These are phyloP conservation scores for Ips typographus DNA, from an alignment of 1,140 invertebrate genomes.

Conservation along the genomic window DNA sequence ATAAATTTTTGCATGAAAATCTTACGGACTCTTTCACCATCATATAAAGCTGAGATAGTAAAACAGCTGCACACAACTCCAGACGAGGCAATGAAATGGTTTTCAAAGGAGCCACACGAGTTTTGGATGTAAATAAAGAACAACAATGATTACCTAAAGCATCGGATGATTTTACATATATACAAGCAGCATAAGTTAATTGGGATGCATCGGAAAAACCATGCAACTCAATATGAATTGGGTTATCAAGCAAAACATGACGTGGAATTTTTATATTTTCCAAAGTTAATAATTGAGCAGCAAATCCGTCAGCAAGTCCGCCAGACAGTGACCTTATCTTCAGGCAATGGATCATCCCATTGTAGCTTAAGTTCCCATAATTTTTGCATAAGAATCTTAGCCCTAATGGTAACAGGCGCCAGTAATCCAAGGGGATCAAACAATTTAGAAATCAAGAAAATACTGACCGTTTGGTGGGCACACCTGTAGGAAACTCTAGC, in stretches of 20 bases:
- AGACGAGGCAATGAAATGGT: slow-evolving; percentile 18
- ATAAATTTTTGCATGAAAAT: neutral
- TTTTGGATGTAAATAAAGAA: slow-evolving; percentile 34
- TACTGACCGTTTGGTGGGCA: slow-evolving; percentile 43
- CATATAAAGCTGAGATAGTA: slow-evolving; percentile 9
- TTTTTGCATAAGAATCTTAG: slow-evolving; percentile 47
- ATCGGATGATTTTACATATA: slow-evolving; percentile 31
- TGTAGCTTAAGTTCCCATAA: slow-evolving; percentile 42
- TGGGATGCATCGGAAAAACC: slow-evolving; percentile 48
- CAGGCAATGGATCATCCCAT: slow-evolving; percentile 41
- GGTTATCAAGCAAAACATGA: slow-evolving; percentile 30
- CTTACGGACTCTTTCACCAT: neutral
- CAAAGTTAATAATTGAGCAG: slow-evolving; percentile 3
- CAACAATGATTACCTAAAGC: neutral
- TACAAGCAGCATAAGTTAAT: slow-evolving; percentile 43
- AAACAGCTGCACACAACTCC: slow-evolving; percentile 18
- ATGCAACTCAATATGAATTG: slow-evolving; percentile 40
- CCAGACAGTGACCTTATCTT: slow-evolving; percentile 16
- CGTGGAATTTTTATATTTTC: slow-evolving; percentile 34
- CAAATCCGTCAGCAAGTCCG: slow-evolving; percentile 26
- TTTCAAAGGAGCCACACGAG: slow-evolving; percentile 26
- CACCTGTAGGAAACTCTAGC: slow-evolving; percentile 30
- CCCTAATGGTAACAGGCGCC: slow-evolving; percentile 35
- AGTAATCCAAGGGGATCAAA: slow-evolving; percentile 48
- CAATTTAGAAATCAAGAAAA: slow-evolving; percentile 39